Percentiles rank a stretch among this genome's conserved stretches.
Evolutionary conservation across 2,113 vertebrate species (phyloP).

Genomic region (Panthera uncia): DNA sequence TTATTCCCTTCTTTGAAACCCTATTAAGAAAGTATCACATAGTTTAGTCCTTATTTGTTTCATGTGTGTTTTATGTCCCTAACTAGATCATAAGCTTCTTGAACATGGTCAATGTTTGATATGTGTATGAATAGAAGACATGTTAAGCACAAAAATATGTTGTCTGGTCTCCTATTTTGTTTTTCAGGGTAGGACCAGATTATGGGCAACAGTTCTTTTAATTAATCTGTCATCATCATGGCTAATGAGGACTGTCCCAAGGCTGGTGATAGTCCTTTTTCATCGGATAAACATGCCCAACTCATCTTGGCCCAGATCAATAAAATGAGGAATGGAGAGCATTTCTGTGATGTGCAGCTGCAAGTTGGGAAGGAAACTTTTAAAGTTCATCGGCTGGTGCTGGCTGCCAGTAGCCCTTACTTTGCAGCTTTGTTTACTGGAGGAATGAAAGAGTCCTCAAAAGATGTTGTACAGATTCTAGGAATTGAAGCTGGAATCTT

Average conservation of each 20-base stretch:
- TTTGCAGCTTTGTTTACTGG: constrained; percentile 95
- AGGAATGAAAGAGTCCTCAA: constrained; percentile 94
- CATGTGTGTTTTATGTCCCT: constrained; percentile 26
- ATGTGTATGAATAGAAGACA: constrained; percentile 3
- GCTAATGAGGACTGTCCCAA: constrained; percentile 76
- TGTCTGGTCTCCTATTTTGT: constrained; percentile 59
- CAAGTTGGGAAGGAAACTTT: constrained; percentile 91
- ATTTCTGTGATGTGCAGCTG: constrained; percentile 95
- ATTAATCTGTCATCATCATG: constrained; percentile 81
- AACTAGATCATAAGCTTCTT: constrained; percentile 13
- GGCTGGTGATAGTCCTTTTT: constrained; percentile 75
- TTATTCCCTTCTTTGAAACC: constrained; percentile 42
- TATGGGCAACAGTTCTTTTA: constrained; percentile 51
- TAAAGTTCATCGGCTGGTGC: constrained; percentile 92
- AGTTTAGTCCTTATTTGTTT: constrained; percentile 32
- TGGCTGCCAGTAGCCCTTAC: constrained; percentile 97
- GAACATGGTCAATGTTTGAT: neutral
- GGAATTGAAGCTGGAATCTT: constrained; percentile 93
- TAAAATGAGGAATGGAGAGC: constrained; percentile 90
- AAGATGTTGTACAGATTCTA: constrained; percentile 93
- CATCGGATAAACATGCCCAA: constrained; percentile 91
- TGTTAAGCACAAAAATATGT: constrained; percentile 33
- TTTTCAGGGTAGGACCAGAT: constrained; percentile 67
- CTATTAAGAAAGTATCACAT: neutral
- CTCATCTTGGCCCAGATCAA: constrained; percentile 95